phyloP scores from a whole-genome alignment of 1,140 invertebrate species.

The Limonius californicus region DNA sequence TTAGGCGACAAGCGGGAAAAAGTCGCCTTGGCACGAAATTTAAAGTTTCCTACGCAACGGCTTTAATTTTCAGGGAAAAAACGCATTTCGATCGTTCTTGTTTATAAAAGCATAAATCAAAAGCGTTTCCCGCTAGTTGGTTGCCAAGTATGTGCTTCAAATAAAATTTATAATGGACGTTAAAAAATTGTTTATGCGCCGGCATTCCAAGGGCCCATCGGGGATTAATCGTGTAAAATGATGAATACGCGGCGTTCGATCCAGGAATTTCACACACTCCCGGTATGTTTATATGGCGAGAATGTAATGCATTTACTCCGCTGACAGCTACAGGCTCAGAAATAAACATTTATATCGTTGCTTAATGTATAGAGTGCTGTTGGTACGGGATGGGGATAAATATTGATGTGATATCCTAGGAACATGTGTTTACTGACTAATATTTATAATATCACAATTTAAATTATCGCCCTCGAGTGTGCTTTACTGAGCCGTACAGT shows the following conservation, averaged over 20 bases:
- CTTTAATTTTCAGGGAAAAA: too few species aligned
- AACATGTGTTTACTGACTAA: too few species aligned
- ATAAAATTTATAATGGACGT: not conserved
- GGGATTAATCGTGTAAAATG: constrained; percentile 3
- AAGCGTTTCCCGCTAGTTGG: not conserved
- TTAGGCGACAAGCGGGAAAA: too few species aligned
- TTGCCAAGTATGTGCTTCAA: not conserved
- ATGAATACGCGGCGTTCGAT: not conserved
- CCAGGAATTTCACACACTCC: constrained; percentile 11
- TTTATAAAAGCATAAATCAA: not conserved
- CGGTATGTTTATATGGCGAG: constrained; percentile 8
- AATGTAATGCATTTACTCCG: constrained; percentile 28
- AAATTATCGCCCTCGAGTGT: too few species aligned
- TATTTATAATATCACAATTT: too few species aligned
- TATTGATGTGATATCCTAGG: too few species aligned
- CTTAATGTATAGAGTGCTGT: constrained; percentile 7
- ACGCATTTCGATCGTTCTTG: too few species aligned
- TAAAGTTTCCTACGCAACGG: too few species aligned
- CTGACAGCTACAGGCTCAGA: constrained; percentile 26
- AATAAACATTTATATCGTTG: constrained; percentile 14
- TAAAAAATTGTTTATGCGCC: not conserved
- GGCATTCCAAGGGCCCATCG: not conserved
- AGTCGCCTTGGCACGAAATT: too few species aligned
- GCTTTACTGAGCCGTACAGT: too few species aligned
- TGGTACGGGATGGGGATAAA: too few species aligned